These are phyloP conservation scores for Rhodeus uyekii DNA, from an alignment of 2,797 vertebrate genomes.

Conservation along the genomic window DNA sequence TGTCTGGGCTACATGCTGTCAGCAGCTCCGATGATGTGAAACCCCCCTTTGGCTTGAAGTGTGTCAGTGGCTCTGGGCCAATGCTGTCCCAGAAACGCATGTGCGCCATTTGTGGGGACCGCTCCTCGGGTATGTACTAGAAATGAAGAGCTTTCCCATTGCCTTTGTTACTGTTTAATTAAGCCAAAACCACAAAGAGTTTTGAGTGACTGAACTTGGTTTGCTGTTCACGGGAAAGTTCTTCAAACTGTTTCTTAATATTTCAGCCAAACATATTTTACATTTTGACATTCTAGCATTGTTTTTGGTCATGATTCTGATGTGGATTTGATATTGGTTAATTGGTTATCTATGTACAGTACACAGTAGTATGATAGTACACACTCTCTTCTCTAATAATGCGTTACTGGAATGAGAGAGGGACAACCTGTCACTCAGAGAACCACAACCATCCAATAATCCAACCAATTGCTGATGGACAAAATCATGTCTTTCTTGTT, in stretches of 20 bases:
- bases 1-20: constrained; percentile 87
- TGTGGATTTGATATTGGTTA: not conserved
- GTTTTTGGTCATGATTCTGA: not conserved
- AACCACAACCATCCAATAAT: not conserved
- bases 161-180: not conserved
- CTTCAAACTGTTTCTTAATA: not conserved
- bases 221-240: not conserved
- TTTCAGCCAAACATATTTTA: not conserved
- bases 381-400: not conserved
- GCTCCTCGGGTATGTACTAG: constrained; percentile 88
- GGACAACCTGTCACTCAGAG: too few species aligned
- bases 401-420: too few species aligned
- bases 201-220: not conserved
- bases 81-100: constrained; percentile 90
- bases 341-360: not conserved
- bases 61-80: constrained; percentile 75
- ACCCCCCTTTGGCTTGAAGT: constrained; percentile 92
- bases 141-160: not conserved
- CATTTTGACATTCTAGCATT: not conserved
- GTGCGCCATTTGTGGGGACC: constrained; percentile 97
- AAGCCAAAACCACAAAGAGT: not conserved
- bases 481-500: not conserved
- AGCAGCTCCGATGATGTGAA: constrained; percentile 98
- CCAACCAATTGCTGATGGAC: not conserved
- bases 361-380: not conserved